Evolutionary conservation across 2,113 vertebrate species (phyloP).

Genomic region (Nematolebias whitei): DNA sequence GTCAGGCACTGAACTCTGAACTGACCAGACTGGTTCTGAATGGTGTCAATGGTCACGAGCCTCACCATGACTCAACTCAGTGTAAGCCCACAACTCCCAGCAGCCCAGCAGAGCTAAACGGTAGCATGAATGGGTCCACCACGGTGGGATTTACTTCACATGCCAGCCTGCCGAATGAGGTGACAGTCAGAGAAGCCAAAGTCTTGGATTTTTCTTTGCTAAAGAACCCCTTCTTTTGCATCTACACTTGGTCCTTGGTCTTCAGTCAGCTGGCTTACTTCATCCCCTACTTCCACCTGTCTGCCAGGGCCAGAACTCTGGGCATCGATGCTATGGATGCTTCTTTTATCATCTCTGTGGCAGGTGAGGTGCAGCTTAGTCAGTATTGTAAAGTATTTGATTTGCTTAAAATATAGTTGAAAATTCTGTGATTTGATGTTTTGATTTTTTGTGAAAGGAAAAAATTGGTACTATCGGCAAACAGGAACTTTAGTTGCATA

Average conservation of each 20-base stretch:
- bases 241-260: conserved; percentile 91
- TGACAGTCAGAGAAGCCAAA: conserved; percentile 47
- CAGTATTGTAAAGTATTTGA: no score
- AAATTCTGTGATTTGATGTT: no score
- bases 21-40: conserved; percentile 47
- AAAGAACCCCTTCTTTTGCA: conserved; percentile 88
- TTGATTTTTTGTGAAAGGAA: no score
- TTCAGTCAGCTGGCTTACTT: conserved; percentile 94
- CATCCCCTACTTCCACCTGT: conserved; percentile 90
- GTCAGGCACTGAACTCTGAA: conserved; percentile 52
- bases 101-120: conserved; percentile 57
- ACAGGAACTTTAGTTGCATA: no score
- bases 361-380: conserved; percentile 80
- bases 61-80: conserved; percentile 37
- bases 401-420: no score
- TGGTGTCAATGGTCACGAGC: conserved; percentile 39
- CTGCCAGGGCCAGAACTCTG: conserved; percentile 87
- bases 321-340: conserved; percentile 88
- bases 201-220: conserved; percentile 85
- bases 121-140: conserved; percentile 63
- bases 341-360: conserved; percentile 89
- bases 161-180: conserved; percentile 42
- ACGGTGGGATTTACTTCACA: conserved; percentile 49
- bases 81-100: conserved; percentile 58
- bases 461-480: no score